These are phyloP conservation scores for Drosophila tsacasi DNA, from an alignment of 1,140 invertebrate genomes.

Conservation along the genomic window DNA sequence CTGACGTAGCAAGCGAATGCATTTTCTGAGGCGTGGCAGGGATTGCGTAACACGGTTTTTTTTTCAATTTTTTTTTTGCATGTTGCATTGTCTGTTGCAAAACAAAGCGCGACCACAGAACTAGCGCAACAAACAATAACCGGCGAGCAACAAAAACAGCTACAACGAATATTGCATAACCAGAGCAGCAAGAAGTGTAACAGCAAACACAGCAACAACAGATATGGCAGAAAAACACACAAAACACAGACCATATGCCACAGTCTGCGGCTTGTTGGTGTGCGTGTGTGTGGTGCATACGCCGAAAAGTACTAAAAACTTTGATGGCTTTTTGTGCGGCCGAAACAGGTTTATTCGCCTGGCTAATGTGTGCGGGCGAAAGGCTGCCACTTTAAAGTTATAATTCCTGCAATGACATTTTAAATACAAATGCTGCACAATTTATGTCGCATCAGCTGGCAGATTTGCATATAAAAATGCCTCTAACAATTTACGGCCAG, in stretches of 20 bases:
- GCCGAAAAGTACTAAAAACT: constrained; percentile 46
- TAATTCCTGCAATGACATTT: constrained; percentile 59
- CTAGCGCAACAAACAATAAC: constrained; percentile 73
- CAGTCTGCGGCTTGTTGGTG: constrained; percentile 67
- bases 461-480: constrained; percentile 35
- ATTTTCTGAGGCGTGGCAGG: constrained; percentile 15
- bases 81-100: constrained; percentile 64
- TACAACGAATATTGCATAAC: constrained; percentile 41
- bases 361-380: constrained; percentile 17
- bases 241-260: constrained; percentile 67
- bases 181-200: constrained; percentile 37
- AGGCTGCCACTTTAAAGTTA: constrained; percentile 55
- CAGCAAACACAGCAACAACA: neutral
- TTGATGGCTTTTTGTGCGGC: constrained; percentile 47
- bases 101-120: constrained; percentile 77
- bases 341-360: constrained; percentile 37
- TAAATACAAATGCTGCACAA: constrained; percentile 56
- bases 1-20: constrained; percentile 47
- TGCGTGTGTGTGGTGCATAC: constrained; percentile 6
- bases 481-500: constrained; percentile 26
- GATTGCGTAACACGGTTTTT: constrained; percentile 28
- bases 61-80: constrained; percentile 14
- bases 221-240: constrained; percentile 13
- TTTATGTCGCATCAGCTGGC: constrained; percentile 57
- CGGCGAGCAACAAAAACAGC: constrained; percentile 24